Conservation (phyloP, 1,140 invertebrate genomes). For the Pogonus chalceus region DNA sequence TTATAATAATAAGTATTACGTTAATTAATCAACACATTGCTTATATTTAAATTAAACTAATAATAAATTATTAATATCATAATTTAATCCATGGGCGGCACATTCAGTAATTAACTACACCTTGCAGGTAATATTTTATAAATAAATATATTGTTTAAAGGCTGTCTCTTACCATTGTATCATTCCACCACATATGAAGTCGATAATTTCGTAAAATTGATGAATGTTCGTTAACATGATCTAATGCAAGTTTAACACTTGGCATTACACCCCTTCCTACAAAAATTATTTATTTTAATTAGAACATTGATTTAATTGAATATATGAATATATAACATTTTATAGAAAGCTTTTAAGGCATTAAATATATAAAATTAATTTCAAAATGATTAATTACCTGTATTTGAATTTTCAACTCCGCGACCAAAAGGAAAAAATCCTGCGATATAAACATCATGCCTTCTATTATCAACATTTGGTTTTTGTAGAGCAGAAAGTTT, state of each 20-base stretch:
- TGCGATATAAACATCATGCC: slow-evolving; percentile 75
- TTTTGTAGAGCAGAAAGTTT: slow-evolving; percentile 33
- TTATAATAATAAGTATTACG: too few species aligned
- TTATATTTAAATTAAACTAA: too few species aligned
- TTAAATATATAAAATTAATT: neutral
- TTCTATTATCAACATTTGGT: slow-evolving; percentile 43
- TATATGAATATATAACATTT: neutral
- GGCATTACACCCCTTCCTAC: slow-evolving; percentile 85
- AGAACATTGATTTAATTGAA: neutral
- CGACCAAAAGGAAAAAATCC: slow-evolving; percentile 82
- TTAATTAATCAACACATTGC: too few species aligned
- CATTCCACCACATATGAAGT: slow-evolving; percentile 90
- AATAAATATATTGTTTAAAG: neutral
- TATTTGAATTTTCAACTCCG: slow-evolving; percentile 60
- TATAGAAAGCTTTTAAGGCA: neutral
- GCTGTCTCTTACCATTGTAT: slow-evolving; percentile 76
- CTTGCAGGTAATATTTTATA: neutral
- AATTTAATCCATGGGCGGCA: too few species aligned
- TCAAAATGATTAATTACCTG: slow-evolving; percentile 36
- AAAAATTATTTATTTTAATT: slow-evolving; percentile 12
- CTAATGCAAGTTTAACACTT: slow-evolving; percentile 80
- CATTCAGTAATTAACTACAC: slow-evolving; percentile 3
- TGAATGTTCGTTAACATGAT: slow-evolving; percentile 85
- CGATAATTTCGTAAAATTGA: slow-evolving; percentile 74
- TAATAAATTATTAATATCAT: too few species aligned